Evolutionary conservation across 2,797 vertebrate species (phyloP).

Genomic region (Danio albolineatus): DNA sequence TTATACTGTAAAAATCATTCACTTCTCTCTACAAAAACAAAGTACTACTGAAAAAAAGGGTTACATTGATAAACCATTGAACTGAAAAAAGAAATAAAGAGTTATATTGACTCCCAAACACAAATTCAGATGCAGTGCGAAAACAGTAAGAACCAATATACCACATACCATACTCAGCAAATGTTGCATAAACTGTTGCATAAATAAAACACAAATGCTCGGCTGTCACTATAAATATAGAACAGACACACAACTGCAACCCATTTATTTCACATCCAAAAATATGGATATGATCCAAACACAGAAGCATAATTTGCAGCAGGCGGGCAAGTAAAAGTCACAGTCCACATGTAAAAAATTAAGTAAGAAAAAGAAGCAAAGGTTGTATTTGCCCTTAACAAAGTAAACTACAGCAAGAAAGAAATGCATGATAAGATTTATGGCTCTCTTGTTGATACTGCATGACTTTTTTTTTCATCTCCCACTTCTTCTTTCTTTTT

Average conservation of each 20-base stretch:
- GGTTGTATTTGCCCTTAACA: not conserved
- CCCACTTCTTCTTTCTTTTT: too few species aligned
- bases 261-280: not conserved
- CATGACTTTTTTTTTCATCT: not conserved
- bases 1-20: not conserved
- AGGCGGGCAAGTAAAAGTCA: too few species aligned
- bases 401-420: not conserved
- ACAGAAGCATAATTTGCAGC: not conserved
- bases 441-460: not conserved
- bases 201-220: slow-evolving; percentile 4
- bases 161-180: not conserved
- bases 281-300: too few species aligned
- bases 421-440: not conserved
- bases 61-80: not conserved
- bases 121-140: slow-evolving; percentile 2
- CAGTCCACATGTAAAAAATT: not conserved
- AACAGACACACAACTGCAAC: not conserved
- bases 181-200: not conserved
- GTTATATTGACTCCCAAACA: not conserved
- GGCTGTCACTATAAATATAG: not conserved
- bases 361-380: not conserved
- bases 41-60: too few species aligned
- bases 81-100: not conserved
- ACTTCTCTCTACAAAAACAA: not conserved
- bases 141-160: not conserved